Base-by-base conservation (phyloP, 2,113 vertebrate genomes). In the Copsychus sechellarum region DNA sequence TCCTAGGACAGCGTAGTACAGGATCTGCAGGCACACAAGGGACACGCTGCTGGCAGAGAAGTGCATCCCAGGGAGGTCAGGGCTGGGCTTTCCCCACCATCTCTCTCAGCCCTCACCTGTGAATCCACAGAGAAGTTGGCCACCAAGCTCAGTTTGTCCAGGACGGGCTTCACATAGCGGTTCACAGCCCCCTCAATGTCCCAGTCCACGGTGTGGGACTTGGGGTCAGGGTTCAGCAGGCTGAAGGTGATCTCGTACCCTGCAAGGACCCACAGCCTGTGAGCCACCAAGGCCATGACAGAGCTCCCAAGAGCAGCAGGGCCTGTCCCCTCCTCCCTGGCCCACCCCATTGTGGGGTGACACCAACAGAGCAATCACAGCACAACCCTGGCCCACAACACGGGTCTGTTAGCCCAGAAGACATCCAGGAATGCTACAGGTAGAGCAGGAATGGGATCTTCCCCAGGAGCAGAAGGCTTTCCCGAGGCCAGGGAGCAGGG, bases 241-340 rank as follows among this genome's bases (percentile, higher is more conserved):
- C 99, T 99, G 98, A 99, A 99, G 33, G 99, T 99, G 97, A 99
- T 99, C 96, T 99, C 99, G 15, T 99, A 99, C 62, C 99, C 99
- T 99, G 94, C 31, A 1, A 76, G 65, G 14, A 42, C 50, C 65
- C 20, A 1, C 25, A 28, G 31, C n/a, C 58, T 12, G 18, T 95
- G 77, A 81, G 76, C 42, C n/a, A 11, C 23, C 0, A 0, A 43
- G n/a, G 13, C 24, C 0, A 0, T 24, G 9, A 64, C 40, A 56
- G 62, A 88, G 62, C 57, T 82, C 57, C 48, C 14, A 13, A n/a
- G 21, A 71, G 69, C 22, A 19, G 20, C 43, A 60, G 65, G 17
- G 25, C 24, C 25, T 8, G 23, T 8, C 16, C 47, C 34, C 48
- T 81, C 36, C 67, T 92, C 65, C 77, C 17, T 3, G 5, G 18